A percentile compares a stretch with the other conserved stretches of the same genome.
Evolutionary conservation across 1,140 invertebrate genomes (phyloP).

Genomic region (Metaphire vulgaris): DNA sequence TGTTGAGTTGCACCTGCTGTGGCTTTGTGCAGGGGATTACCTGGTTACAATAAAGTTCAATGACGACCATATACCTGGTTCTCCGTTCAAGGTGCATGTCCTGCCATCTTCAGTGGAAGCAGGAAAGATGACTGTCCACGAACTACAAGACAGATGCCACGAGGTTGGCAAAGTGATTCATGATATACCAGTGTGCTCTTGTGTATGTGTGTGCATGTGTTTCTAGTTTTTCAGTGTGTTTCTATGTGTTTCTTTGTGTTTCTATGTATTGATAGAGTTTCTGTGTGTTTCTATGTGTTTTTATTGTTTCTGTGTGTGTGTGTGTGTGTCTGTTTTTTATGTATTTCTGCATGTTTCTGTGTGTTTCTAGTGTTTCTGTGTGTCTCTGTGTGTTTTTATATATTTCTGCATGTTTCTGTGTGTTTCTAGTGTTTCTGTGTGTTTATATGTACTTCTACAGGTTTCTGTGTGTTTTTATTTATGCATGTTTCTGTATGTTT

Average conservation of each 20-base stretch:
- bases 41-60: slow-evolving; percentile 94
- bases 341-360: not conserved
- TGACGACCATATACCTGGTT: slow-evolving; percentile 95
- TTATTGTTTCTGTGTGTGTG: not conserved
- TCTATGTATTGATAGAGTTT: no score
- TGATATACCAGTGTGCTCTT: no score
- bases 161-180: no score
- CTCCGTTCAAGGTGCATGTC: slow-evolving; percentile 90
- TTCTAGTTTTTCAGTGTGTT: no score
- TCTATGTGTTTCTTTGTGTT: no score
- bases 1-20: no score
- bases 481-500: not conserved
- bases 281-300: no score
- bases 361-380: not conserved
- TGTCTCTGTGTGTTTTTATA: not conserved
- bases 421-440: not conserved
- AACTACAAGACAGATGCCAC: slow-evolving; percentile 62
- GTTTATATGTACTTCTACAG: not conserved
- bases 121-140: slow-evolving; percentile 74
- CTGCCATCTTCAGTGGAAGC: slow-evolving; percentile 89
- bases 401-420: not conserved
- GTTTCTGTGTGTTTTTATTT: not conserved
- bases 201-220: no score
- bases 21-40: slow-evolving; percentile 93
- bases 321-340: not conserved